Evolutionary conservation across 2,797 vertebrate genomes (phyloP).

Genomic region (Alosa sapidissima): DNA sequence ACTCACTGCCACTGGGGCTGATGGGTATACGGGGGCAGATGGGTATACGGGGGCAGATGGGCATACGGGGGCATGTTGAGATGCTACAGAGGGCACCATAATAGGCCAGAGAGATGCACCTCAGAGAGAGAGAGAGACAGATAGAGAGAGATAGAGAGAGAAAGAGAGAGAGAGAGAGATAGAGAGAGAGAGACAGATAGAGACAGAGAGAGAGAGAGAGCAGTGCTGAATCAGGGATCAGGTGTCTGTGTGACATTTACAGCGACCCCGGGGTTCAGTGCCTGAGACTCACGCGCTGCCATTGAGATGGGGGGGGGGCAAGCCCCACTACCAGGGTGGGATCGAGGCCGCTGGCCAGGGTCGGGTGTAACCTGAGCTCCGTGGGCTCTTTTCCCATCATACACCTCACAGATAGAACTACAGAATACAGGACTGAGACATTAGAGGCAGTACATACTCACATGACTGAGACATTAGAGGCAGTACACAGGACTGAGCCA

Average conservation of each 20-base stretch:
- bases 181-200: background rate
- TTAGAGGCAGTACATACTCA: no score
- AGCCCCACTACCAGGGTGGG: background rate
- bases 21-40: no score
- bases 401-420: no score
- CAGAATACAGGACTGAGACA: no score
- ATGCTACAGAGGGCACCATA: slow-evolving; percentile 58
- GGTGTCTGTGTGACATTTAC: slow-evolving; percentile 70
- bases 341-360: background rate
- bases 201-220: background rate
- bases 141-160: slow-evolving; percentile 44
- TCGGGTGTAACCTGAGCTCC: background rate
- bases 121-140: background rate
- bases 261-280: slow-evolving; percentile 51
- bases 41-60: background rate
- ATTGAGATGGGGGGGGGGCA: background rate
- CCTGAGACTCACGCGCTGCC: background rate
- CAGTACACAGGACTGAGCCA: no score
- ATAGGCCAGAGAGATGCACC: slow-evolving; percentile 60
- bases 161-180: background rate
- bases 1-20: no score
- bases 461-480: no score
- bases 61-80: slow-evolving; percentile 34
- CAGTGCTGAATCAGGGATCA: slow-evolving; percentile 56
- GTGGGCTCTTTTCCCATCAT: background rate